These are phyloP conservation scores for Enteromius anoplus DNA, from an alignment of 2,797 vertebrate genomes.

Conservation along the genomic window DNA sequence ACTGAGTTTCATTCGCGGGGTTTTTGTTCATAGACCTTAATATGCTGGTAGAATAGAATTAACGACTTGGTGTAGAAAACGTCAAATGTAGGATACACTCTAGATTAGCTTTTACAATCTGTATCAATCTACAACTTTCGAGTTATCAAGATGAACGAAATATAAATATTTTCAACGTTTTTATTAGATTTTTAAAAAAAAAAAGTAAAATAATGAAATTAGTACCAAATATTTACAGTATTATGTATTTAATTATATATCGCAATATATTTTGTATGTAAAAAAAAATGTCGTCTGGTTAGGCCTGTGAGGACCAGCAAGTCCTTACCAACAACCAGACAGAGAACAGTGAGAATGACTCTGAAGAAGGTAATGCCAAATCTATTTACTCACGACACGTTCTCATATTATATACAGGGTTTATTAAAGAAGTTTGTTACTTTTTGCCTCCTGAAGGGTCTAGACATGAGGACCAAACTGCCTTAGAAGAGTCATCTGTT, in stretches of 20 bases:
- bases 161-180: neutral
- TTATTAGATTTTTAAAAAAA: too few species aligned
- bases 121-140: neutral
- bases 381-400: neutral
- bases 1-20: neutral
- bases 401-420: neutral
- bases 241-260: neutral
- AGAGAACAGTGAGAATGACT: conserved; percentile 67
- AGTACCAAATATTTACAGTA: neutral
- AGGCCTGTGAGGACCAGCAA: conserved; percentile 57
- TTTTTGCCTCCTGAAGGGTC: conserved; percentile 62
- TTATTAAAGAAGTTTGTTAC: neutral
- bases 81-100: neutral
- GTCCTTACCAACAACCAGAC: neutral
- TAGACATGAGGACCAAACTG: conserved; percentile 63
- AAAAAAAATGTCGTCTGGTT: neutral
- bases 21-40: neutral
- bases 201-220: neutral
- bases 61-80: too few species aligned
- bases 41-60: too few species aligned
- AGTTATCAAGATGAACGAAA: neutral
- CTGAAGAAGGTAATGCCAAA: conserved; percentile 71
- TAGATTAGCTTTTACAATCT: neutral
- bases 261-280: neutral
- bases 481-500: conserved; percentile 72